A percentile compares a stretch with the other conserved stretches of the same genome.
phyloP scores from a whole-genome alignment of 2,797 vertebrate genomes.

The Gallinago nigripennis region DNA sequence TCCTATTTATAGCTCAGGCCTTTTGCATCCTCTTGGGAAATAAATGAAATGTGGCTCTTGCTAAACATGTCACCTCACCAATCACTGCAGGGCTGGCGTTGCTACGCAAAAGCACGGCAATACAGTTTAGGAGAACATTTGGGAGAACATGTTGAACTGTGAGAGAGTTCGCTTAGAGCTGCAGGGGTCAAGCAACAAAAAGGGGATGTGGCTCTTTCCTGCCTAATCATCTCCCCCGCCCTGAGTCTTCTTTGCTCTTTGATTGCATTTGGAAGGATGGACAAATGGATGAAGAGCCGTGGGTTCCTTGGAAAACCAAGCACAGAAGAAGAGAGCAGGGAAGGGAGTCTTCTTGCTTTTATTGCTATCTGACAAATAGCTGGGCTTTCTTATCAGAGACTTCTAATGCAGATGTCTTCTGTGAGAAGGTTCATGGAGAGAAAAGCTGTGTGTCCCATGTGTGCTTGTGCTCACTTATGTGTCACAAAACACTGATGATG shows the following conservation, averaged over 20 bases:
- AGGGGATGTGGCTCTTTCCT: not conserved
- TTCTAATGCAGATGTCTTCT: accelerated
- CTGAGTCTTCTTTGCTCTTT: not conserved
- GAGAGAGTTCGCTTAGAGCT: accelerated
- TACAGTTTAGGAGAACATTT: not conserved
- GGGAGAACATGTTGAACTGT: not conserved
- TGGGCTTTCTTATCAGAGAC: not conserved
- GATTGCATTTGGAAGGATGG: not conserved
- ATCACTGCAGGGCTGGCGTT: accelerated
- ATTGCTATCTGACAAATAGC: not conserved
- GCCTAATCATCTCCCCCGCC: not conserved
- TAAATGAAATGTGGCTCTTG: not conserved
- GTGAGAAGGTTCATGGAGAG: not conserved
- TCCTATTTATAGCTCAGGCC: not conserved
- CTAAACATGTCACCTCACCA: not conserved
- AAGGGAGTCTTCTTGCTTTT: not conserved
- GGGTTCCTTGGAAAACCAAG: not conserved
- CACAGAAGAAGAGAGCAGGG: not conserved
- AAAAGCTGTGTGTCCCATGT: accelerated
- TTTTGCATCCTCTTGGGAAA: not conserved
- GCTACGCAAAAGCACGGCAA: accelerated
- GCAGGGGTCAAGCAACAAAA: not conserved
- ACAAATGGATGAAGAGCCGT: accelerated
- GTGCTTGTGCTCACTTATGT: accelerated
- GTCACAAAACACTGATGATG: accelerated